phyloP scores from a whole-genome alignment of 2,113 vertebrate genomes.

The Amphiprion ocellaris region DNA sequence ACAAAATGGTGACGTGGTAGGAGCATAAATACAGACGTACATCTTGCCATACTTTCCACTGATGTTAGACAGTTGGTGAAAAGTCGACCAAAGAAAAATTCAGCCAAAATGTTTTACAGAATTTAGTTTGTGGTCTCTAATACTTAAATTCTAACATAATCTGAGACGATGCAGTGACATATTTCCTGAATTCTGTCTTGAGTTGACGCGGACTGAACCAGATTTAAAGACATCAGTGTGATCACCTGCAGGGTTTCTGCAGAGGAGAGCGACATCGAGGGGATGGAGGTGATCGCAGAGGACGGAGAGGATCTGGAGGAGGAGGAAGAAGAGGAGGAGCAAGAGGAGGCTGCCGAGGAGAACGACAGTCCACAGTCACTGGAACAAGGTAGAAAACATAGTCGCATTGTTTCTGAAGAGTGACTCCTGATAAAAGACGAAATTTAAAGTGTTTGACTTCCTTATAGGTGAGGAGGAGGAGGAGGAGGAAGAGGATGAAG shows the following conservation, averaged over 20 bases:
- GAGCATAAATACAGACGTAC: too few relatives aligned
- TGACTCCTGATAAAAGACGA: neutral
- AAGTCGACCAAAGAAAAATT: too few relatives aligned
- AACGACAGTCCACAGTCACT: neutral
- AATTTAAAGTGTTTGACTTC: neutral
- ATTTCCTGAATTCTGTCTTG: too few relatives aligned
- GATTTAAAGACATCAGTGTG: neutral
- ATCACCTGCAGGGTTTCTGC: constrained; percentile 38
- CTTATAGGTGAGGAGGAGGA: constrained; percentile 7
- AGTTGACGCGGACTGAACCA: too few relatives aligned
- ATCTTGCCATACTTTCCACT: too few relatives aligned
- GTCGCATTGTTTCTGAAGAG: neutral
- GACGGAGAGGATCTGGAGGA: constrained; percentile 56
- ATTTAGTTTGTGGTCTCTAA: too few relatives aligned
- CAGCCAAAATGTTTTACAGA: too few relatives aligned
- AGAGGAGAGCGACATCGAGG: constrained; percentile 77
- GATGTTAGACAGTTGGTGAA: too few relatives aligned
- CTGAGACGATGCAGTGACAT: too few relatives aligned
- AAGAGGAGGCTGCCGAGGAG: neutral
- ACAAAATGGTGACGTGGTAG: too few relatives aligned
- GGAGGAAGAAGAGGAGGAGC: constrained; percentile 1
- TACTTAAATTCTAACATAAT: too few relatives aligned
- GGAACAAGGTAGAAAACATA: constrained; percentile 25
- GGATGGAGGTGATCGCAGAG: constrained; percentile 79
- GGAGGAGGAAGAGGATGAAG: neutral